A percentile compares a stretch with the other conserved stretches of the same genome.
These are phyloP conservation scores for Fratercula arctica DNA, from an alignment of 2,797 vertebrate genomes.

Conservation along the genomic window DNA sequence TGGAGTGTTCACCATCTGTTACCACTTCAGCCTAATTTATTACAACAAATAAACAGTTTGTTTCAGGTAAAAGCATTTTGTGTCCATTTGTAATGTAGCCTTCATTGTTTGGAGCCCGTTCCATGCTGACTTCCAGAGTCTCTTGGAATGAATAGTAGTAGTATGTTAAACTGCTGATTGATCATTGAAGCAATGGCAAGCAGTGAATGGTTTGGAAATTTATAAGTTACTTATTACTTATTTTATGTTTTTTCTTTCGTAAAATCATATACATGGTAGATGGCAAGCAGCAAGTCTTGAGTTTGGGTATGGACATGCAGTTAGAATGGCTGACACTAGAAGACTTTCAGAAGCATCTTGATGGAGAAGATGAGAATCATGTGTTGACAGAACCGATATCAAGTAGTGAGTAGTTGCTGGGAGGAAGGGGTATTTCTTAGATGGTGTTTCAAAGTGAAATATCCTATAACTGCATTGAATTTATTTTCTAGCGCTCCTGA, in stretches of 20 bases:
- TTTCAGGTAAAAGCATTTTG: background rate
- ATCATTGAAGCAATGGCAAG: background rate
- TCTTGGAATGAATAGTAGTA: background rate
- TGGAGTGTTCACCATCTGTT: background rate
- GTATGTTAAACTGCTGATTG: background rate
- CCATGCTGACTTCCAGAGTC: background rate
- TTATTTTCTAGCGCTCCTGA: constrained; percentile 82
- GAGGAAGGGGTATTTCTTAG: background rate
- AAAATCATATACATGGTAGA: constrained; percentile 43
- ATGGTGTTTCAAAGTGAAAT: background rate
- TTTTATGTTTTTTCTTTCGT: background rate
- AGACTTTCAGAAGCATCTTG: constrained; percentile 96
- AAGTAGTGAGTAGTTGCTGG: constrained; percentile 83
- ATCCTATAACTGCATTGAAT: background rate
- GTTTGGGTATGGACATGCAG: constrained; percentile 93
- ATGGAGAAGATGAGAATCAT: constrained; percentile 89
- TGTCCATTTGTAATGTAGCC: background rate
- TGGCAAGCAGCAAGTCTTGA: constrained; percentile 83
- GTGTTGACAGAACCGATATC: constrained; percentile 80
- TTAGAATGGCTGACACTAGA: constrained; percentile 96
- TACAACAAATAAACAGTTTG: background rate
- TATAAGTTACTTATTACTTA: background rate
- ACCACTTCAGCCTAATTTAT: background rate
- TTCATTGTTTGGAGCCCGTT: background rate
- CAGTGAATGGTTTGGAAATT: background rate